Percentiles rank a stretch among this genome's conserved stretches.
Conservation (phyloP, 2,888 invertebrate genomes). For the Mesorhabditis spiculigera region DNA sequence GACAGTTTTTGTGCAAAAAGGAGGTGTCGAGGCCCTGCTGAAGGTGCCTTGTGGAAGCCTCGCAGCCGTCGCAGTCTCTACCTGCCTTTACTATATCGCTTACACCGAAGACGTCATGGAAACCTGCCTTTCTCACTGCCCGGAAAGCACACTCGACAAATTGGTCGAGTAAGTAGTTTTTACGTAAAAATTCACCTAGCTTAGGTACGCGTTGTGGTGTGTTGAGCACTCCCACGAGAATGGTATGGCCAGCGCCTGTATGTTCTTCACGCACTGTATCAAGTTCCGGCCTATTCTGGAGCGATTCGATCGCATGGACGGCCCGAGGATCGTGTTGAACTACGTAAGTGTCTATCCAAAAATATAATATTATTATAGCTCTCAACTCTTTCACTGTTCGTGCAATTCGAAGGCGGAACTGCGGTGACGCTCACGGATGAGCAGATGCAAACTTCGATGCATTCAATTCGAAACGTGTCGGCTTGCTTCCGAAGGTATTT, state of each 20-base stretch:
- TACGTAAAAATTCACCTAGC: constrained; percentile 6
- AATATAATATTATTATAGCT: constrained; percentile 64
- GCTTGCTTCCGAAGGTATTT: constrained; percentile 72
- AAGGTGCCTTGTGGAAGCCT: constrained; percentile 69
- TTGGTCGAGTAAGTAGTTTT: constrained; percentile 46
- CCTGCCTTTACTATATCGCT: constrained; percentile 87
- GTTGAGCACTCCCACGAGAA: constrained; percentile 94
- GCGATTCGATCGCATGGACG: constrained; percentile 90
- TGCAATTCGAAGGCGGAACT: constrained; percentile 67
- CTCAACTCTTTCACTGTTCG: constrained; percentile 79
- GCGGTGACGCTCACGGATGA: constrained; percentile 72
- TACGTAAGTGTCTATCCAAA: constrained; percentile 67
- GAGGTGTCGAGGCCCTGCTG: constrained; percentile 79
- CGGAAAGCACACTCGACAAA: constrained; percentile 66
- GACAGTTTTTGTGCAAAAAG: constrained; percentile 84
- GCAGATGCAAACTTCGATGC: constrained; percentile 82
- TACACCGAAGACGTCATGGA: constrained; percentile 98
- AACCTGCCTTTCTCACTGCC: constrained; percentile 67
- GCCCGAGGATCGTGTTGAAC: constrained; percentile 86
- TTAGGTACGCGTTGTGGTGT: constrained; percentile 85
- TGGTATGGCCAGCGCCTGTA: constrained; percentile 92
- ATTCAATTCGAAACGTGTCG: constrained; percentile 85
- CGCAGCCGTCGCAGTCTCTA: constrained; percentile 78
- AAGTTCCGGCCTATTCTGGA: constrained; percentile 82
- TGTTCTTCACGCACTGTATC: constrained; percentile 84